These are phyloP conservation scores for Lacerta bilineata DNA, from an alignment of 2,797 vertebrate genomes.

Conservation along the genomic window DNA sequence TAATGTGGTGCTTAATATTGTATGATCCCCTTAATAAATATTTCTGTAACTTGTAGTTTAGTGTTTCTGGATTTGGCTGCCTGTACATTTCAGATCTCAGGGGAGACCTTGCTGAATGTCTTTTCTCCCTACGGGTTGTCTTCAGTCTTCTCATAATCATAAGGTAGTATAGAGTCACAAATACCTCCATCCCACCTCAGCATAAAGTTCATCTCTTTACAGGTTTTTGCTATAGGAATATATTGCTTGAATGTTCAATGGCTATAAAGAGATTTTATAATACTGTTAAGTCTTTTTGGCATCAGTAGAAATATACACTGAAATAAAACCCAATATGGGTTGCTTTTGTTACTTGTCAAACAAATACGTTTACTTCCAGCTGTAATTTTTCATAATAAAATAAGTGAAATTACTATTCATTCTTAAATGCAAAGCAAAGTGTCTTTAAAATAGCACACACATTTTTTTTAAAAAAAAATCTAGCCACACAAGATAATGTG, in stretches of 20 bases:
- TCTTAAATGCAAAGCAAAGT: neutral
- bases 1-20: too few relatives aligned
- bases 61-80: too few relatives aligned
- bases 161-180: neutral
- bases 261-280: constrained; percentile 41
- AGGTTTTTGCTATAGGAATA: accelerated
- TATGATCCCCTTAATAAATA: too few relatives aligned
- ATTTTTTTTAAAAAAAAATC: neutral
- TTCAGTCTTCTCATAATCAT: neutral
- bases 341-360: constrained; percentile 24
- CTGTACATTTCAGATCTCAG: too few relatives aligned
- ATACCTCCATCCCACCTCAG: constrained; percentile 14
- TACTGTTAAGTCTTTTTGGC: neutral
- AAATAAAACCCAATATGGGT: neutral
- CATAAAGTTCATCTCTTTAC: neutral
- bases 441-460: neutral
- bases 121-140: too few relatives aligned
- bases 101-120: too few relatives aligned
- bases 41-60: too few relatives aligned
- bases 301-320: neutral
- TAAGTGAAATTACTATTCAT: neutral
- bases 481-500: neutral
- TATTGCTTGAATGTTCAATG: neutral
- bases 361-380: constrained; percentile 23
- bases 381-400: constrained; percentile 14